Evolutionary conservation across 1,140 invertebrate genomes (phyloP), one percentile per base, ranked within the genome.

Genomic region (Rhagoletis pomonella): DNA sequence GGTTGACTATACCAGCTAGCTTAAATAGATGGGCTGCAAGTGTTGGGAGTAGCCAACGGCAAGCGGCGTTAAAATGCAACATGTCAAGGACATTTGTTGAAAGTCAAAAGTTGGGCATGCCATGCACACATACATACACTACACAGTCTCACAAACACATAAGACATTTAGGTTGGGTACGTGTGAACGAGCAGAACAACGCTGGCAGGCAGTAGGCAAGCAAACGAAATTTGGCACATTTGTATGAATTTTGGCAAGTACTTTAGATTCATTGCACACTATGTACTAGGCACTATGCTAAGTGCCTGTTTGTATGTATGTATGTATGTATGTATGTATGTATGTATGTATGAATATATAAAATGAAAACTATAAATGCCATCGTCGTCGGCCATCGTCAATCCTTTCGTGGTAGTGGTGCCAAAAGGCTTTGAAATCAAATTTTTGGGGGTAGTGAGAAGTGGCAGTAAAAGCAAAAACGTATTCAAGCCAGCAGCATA

Each of bases 221-320:
- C 29, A 44, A 73, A 73, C 17, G 69, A 50, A 73, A 73, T 73
- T 85, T 85, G 81, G 81, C 81, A 55, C 81, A 85, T 19, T 85
- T 85, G 10, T n/a, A n/a, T 58, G 58, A 85, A 85, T 59, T 85
- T 59, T 19, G 39, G 64, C 39, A 29, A 42, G 39, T 39, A 67
- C 50, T 55, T 10, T 29, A 64, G n/a, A 64, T 19, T 64, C 62
- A 19, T 19, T 64, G n/a, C 62, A 19, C 5, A 17, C 62, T 64
- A 29, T 29, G 29, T 29, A 14, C 17, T 29, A 44, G 1, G 42
- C 67, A 44, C 14, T 17, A 55, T 55, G 10, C 50, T 55, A 55
- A 55, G 10, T 55, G 10, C 0, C 19, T 67, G 29, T 42, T 9
- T 67, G 9, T 67, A 42, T 42, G 10, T 19, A 47, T 73, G 67